Evolutionary conservation across 2,888 invertebrate species (phyloP), one percentile per base, ranked within the genome.

Genomic region (Glaucopsyche alexis): DNA sequence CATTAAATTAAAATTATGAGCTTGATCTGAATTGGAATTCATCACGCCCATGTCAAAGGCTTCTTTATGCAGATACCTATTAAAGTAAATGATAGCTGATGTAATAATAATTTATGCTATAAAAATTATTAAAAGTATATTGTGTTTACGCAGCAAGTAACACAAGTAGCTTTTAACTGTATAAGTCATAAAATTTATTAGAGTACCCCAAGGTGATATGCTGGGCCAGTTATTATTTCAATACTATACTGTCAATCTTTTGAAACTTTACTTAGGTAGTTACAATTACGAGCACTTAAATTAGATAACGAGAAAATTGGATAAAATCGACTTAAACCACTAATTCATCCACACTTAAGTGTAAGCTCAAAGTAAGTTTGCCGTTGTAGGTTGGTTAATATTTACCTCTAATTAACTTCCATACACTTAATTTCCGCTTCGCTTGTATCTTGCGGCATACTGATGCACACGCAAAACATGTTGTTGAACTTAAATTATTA

Each of bases 1-100:
- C 47, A 60, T 65, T 42, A 49, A 72, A 72, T 65, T n/a, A 64
- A 72, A 71, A 65, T 29, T 47, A 47, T 45, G 64, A 72, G 11
- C 55, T 42, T 29, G 45, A 16, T 65, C 60, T 16, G 42, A 29
- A 72, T 38, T 49, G n/a, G 16, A 16, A 60, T 47, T 47, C 64
- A 64, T n/a, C n/a, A 19, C 11, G 29, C 45, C 29, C 4, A 13
- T 47, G 64, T 9, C 38, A 55, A 55, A 0, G 40, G 8, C 7
- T 7, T 65, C 40, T 65, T 65, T 19, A 16, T 29, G 29, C 2
- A 29, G 0, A 29, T 3, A 29, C 29, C 29, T 40, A 38, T 64
- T 13, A 9, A 40, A 14, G n/a, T n/a, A 40, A 14, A 40, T 55
- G 11, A 55, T 19, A 16, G 16, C 55, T 16, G 4, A 42, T 42